phyloP scores from a whole-genome alignment of 2,797 vertebrate species.

The Gambelia wislizenii region DNA sequence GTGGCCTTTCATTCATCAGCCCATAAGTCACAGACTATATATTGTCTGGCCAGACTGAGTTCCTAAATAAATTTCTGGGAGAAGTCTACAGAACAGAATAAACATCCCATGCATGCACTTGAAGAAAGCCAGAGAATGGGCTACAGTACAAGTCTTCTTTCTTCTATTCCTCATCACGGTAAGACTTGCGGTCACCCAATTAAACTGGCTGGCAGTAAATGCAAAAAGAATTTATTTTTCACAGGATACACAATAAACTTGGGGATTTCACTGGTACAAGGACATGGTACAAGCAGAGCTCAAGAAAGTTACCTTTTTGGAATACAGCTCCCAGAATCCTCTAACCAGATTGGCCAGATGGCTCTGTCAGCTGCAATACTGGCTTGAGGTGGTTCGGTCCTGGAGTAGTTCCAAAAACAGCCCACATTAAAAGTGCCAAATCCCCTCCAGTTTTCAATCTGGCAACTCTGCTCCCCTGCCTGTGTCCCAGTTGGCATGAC shows the following conservation, averaged over 20 bases:
- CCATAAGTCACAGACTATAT: slow-evolving; percentile 33
- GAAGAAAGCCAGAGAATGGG: too few relatives aligned
- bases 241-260: background rate
- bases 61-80: slow-evolving; percentile 33
- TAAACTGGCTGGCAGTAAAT: background rate
- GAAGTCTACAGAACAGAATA: background rate
- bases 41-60: slow-evolving; percentile 21
- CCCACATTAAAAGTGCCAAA: too few relatives aligned
- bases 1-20: slow-evolving; percentile 26
- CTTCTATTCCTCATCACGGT: too few relatives aligned
- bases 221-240: background rate
- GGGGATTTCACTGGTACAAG: background rate
- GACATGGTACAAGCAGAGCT: background rate
- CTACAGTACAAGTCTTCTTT: background rate
- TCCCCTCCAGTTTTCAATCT: too few relatives aligned
- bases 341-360: too few relatives aligned
- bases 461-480: too few relatives aligned
- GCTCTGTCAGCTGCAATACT: too few relatives aligned
- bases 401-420: too few relatives aligned
- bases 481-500: too few relatives aligned
- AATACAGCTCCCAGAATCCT: background rate
- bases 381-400: too few relatives aligned
- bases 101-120: background rate
- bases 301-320: background rate
- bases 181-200: too few relatives aligned